phyloP scores from a whole-genome alignment of 2,797 vertebrate species.

The Mormyrus hasselquistii region DNA sequence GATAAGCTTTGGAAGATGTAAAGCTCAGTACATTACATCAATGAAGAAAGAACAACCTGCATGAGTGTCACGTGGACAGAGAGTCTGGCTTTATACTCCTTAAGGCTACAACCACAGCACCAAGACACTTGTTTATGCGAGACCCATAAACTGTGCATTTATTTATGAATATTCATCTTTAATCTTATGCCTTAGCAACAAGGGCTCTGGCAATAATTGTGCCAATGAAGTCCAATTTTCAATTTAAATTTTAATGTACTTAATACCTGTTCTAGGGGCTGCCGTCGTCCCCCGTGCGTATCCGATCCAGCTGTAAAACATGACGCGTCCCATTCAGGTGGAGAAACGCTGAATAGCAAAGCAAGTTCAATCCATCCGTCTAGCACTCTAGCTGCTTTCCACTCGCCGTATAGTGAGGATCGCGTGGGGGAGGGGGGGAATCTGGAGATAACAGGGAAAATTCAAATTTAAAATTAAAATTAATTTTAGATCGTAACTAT shows the following conservation, averaged over 20 bases:
- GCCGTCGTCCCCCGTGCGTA: background rate
- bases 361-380: background rate
- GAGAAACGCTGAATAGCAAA: background rate
- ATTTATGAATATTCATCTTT: background rate
- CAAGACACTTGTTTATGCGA: background rate
- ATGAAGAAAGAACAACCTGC: background rate
- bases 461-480: background rate
- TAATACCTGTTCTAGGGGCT: background rate
- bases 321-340: background rate
- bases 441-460: background rate
- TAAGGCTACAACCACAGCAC: background rate
- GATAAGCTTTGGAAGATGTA: background rate
- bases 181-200: background rate
- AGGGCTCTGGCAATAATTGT: background rate
- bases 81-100: background rate
- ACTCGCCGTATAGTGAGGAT: background rate
- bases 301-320: background rate
- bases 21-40: background rate
- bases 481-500: background rate
- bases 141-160: background rate
- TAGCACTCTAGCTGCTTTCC: background rate
- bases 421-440: background rate
- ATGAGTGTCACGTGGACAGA: background rate
- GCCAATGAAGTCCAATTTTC: background rate
- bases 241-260: background rate